A percentile compares a stretch with the other conserved stretches of the same genome.
phyloP scores from a whole-genome alignment of 2,797 vertebrate genomes.

The Aldrovandia affinis region DNA sequence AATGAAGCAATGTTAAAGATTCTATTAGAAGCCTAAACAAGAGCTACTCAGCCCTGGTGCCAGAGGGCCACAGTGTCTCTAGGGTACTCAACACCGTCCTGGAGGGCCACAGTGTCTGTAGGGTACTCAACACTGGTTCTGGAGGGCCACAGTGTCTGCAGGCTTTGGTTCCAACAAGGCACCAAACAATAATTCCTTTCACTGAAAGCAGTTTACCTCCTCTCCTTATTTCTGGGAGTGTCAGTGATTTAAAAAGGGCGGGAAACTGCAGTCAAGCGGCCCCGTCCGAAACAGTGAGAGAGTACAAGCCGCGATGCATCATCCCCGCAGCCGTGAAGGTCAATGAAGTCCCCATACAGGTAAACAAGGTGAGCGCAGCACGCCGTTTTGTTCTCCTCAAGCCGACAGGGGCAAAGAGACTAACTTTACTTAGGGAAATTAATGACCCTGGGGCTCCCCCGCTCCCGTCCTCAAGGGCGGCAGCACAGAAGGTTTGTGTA shows the following conservation, averaged over 20 bases:
- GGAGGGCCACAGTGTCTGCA: neutral
- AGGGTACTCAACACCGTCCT: neutral
- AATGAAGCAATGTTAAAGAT: neutral
- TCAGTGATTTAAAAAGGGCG: neutral
- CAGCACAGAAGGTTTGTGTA: neutral
- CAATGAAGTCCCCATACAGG: slow-evolving; percentile 4
- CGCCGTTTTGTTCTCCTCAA: neutral
- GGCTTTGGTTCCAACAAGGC: neutral
- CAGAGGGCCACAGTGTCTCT: neutral
- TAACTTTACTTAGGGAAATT: slow-evolving; percentile 8
- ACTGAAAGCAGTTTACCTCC: neutral
- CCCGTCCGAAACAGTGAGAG: neutral
- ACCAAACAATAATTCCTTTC: neutral
- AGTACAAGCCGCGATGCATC: neutral
- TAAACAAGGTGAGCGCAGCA: neutral
- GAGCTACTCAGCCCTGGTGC: neutral
- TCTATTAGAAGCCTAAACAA: neutral
- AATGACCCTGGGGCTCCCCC: neutral
- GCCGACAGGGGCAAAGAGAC: neutral
- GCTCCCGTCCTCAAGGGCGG: neutral
- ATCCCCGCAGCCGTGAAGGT: neutral
- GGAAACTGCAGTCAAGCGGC: neutral
- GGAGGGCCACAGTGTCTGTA: neutral
- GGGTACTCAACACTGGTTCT: neutral
- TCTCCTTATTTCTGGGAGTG: neutral